Conservation (phyloP, 2,888 invertebrate genomes). For the Agrypnus murinus region DNA sequence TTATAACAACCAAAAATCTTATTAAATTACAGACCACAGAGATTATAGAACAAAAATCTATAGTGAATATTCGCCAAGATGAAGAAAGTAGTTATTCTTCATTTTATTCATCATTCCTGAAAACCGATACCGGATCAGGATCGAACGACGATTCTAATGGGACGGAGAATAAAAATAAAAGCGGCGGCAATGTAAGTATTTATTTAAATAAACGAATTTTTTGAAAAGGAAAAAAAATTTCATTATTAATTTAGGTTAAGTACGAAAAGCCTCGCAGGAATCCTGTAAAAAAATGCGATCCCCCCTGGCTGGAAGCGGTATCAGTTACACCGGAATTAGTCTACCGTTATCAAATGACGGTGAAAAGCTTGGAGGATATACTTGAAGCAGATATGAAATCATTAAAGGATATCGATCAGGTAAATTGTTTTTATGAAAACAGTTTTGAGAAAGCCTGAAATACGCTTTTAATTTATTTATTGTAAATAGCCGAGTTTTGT, state of each 20-base stretch:
- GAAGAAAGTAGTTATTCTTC: conserved; percentile 82
- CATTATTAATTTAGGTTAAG: conserved; percentile 52
- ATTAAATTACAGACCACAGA: conserved; percentile 36
- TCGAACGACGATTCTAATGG: conserved; percentile 68
- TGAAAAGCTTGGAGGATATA: conserved; percentile 76
- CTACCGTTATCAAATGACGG: conserved; percentile 80
- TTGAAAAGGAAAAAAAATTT: not conserved
- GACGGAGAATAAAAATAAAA: conserved; percentile 61
- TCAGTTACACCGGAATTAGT: conserved; percentile 79
- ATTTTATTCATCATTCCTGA: conserved; percentile 82
- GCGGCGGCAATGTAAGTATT: conserved; percentile 63
- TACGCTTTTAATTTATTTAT: too few species aligned
- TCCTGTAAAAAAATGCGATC: conserved; percentile 72
- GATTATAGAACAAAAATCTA: conserved; percentile 29
- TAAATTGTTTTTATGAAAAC: too few species aligned
- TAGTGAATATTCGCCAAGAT: conserved; percentile 56
- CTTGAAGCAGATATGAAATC: conserved; percentile 77
- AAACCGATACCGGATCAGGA: conserved; percentile 75
- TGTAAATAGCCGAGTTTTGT: too few species aligned
- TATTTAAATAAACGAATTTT: not conserved
- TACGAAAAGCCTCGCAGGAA: conserved; percentile 70
- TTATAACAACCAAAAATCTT: not conserved
- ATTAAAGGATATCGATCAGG: conserved; percentile 75
- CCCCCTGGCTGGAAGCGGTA: conserved; percentile 81
- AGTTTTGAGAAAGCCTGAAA: too few species aligned